Conservation (phyloP, 1,140 invertebrate species). For the Drosophila pectinifera region DNA sequence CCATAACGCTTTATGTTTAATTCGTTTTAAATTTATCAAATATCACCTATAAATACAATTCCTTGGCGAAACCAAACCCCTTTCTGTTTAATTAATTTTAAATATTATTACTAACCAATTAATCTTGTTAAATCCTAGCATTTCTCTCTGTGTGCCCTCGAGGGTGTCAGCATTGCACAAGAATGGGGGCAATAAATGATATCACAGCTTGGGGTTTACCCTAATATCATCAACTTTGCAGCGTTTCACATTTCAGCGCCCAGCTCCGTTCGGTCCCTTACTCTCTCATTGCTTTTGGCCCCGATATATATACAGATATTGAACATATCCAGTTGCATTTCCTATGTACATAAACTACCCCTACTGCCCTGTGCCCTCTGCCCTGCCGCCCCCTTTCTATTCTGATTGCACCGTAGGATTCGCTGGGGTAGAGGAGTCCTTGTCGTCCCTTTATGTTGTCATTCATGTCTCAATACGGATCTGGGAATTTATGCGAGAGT, state of each 20-base stretch:
- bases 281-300: slow-evolving; percentile 16
- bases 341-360: slow-evolving; percentile 72
- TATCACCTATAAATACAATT: too few relatives aligned
- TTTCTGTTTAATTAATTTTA: not conserved
- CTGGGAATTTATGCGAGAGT: slow-evolving; percentile 77
- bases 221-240: slow-evolving; percentile 45
- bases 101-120: too few relatives aligned
- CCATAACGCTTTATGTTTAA: too few relatives aligned
- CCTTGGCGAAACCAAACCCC: not conserved
- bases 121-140: too few relatives aligned
- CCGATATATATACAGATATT: slow-evolving; percentile 44
- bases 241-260: slow-evolving; percentile 48
- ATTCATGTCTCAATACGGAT: slow-evolving; percentile 49
- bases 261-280: slow-evolving; percentile 12
- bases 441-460: slow-evolving; percentile 48
- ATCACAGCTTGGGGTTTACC: slow-evolving; percentile 45
- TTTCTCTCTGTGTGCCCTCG: not conserved
- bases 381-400: slow-evolving; percentile 30
- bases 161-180: not conserved
- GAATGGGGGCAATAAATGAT: slow-evolving; percentile 41
- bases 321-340: slow-evolving; percentile 77
- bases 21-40: too few relatives aligned
- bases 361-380: not conserved
- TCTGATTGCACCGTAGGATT: slow-evolving; percentile 34
- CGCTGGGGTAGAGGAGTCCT: slow-evolving; percentile 26